Conservation (phyloP, 2,888 invertebrate genomes). For the Latheticus oryzae region DNA sequence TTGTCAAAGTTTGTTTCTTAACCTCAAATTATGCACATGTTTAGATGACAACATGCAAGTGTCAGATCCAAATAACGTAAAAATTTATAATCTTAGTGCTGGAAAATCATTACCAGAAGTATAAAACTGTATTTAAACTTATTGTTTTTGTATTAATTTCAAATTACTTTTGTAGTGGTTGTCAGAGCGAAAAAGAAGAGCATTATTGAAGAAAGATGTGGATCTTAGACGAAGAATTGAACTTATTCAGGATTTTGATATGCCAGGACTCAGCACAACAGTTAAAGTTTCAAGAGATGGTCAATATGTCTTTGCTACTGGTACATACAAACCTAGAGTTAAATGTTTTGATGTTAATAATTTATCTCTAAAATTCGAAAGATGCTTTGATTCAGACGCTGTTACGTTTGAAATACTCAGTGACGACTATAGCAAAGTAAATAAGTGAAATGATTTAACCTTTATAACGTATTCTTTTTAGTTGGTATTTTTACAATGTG, state of each 20-base stretch:
- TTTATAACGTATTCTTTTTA: constrained; percentile 64
- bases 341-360: constrained; percentile 97
- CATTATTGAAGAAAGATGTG: constrained; percentile 87
- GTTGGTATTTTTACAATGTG: constrained; percentile 90
- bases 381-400: constrained; percentile 97
- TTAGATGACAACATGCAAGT: constrained; percentile 81
- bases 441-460: constrained; percentile 10
- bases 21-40: constrained; percentile 25
- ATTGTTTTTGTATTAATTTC: not conserved
- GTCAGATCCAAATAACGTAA: constrained; percentile 93
- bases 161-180: constrained; percentile 81
- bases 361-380: constrained; percentile 96
- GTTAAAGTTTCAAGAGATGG: constrained; percentile 90
- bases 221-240: constrained; percentile 92
- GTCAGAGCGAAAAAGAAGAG: constrained; percentile 83
- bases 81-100: constrained; percentile 97
- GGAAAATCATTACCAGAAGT: constrained; percentile 98
- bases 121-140: constrained; percentile 57
- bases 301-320: constrained; percentile 91
- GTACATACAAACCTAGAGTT: constrained; percentile 95
- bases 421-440: constrained; percentile 95
- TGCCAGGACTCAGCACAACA: constrained; percentile 93
- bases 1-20: constrained; percentile 11
- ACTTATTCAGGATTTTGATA: constrained; percentile 98
- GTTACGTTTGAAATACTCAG: constrained; percentile 93